Evolutionary conservation across 2,113 vertebrate species (phyloP).

Genomic region (Madoqua kirkii): DNA sequence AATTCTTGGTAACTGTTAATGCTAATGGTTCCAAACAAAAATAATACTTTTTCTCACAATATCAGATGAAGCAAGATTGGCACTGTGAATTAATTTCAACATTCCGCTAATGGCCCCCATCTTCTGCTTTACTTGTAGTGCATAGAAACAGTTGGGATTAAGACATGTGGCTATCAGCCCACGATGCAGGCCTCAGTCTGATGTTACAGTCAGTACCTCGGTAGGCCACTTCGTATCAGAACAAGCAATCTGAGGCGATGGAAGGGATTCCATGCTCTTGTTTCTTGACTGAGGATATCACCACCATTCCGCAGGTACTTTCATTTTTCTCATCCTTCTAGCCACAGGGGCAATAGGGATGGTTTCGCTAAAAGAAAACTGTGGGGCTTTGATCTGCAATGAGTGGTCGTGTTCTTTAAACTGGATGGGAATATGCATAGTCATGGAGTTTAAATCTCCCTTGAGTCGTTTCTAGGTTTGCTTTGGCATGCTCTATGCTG

Average conservation of each 20-base stretch:
- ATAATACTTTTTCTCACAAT: neutral
- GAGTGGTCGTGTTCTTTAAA: slow-evolving; percentile 42
- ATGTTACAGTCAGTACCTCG: neutral
- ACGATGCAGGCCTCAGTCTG: neutral
- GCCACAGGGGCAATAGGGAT: slow-evolving; percentile 34
- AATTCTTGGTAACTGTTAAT: neutral
- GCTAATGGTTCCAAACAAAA: neutral
- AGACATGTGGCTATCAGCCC: neutral
- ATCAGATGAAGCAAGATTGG: neutral
- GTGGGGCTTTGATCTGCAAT: neutral
- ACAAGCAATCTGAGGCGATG: neutral
- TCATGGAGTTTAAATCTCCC: slow-evolving; percentile 57
- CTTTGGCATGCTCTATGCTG: neutral
- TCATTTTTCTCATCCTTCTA: slow-evolving; percentile 37
- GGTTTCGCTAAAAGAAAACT: slow-evolving; percentile 49
- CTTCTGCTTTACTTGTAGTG: neutral
- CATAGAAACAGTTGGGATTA: neutral
- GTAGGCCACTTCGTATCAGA: neutral
- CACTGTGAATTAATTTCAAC: neutral
- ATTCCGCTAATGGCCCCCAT: neutral
- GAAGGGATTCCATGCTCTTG: neutral
- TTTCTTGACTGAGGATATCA: slow-evolving; percentile 23
- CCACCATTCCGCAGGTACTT: slow-evolving; percentile 37
- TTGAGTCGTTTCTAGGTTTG: slow-evolving; percentile 20
- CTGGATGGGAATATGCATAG: neutral